Evolutionary conservation across 2,888 invertebrate species (phyloP).

Genomic region (Platerodrilus igneus): DNA sequence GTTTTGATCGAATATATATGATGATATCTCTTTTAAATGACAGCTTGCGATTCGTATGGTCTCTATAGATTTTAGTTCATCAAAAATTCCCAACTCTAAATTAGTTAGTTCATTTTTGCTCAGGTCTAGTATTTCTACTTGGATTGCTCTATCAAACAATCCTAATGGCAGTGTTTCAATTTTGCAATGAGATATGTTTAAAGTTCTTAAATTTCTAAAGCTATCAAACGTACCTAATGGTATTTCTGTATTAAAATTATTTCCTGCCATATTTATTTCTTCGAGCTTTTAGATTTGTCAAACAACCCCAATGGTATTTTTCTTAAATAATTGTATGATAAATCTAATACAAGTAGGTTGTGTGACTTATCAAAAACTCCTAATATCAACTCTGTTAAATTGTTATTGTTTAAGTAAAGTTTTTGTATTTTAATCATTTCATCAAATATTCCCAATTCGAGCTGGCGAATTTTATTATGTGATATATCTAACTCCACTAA

Average conservation of each 20-base stretch:
- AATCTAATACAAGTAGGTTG: slow-evolving; percentile 22
- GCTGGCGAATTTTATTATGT: slow-evolving; percentile 23
- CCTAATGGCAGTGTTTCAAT: slow-evolving; percentile 3
- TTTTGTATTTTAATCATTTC: slow-evolving; percentile 19
- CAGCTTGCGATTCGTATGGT: slow-evolving; percentile 20
- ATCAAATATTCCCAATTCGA: slow-evolving; percentile 27
- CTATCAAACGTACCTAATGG: slow-evolving; percentile 11
- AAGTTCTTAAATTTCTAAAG: slow-evolving; percentile 1
- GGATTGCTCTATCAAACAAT: slow-evolving; percentile 4
- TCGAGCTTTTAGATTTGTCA: slow-evolving; percentile 23
- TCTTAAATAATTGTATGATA: slow-evolving; percentile 25
- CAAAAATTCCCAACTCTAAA: slow-evolving; percentile 16
- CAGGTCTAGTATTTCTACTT: slow-evolving; percentile 9
- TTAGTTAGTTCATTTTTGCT: slow-evolving; percentile 13
- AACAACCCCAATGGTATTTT: slow-evolving; percentile 26
- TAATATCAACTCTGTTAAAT: slow-evolving; percentile 17
- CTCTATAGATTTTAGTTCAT: slow-evolving; percentile 10
- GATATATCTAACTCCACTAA: slow-evolving; percentile 25
- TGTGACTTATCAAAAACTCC: slow-evolving; percentile 28
- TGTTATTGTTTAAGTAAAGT: slow-evolving; percentile 27
- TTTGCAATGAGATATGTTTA: slow-evolving; percentile 11
- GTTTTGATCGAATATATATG: slow-evolving; percentile 24
- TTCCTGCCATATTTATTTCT: slow-evolving; percentile 23
- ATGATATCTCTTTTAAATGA: slow-evolving; percentile 15
- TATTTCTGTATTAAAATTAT: slow-evolving; percentile 4